Evolutionary conservation across 2,797 vertebrate species (phyloP).

Genomic region (Rhinella marina): DNA sequence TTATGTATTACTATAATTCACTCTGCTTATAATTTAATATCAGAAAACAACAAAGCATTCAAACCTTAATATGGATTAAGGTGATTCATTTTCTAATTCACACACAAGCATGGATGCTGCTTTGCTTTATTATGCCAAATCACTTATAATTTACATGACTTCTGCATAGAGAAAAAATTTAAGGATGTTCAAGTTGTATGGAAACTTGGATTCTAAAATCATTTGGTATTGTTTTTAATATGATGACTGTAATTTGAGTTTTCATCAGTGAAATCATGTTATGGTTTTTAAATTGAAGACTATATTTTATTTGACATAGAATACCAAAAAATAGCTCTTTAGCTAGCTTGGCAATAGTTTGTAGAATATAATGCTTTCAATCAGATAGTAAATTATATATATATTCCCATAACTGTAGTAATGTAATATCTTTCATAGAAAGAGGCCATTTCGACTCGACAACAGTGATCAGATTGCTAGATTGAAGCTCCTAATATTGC

Average conservation of each 20-base stretch:
- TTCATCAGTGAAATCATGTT: constrained; percentile 24
- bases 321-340: constrained; percentile 18
- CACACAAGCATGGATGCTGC: too few relatives aligned
- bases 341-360: constrained; percentile 40
- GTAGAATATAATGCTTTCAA: constrained; percentile 21
- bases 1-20: too few relatives aligned
- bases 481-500: constrained; percentile 43
- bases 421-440: constrained; percentile 49
- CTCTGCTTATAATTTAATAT: too few relatives aligned
- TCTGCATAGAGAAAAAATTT: background rate
- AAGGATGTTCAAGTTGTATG: background rate
- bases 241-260: constrained; percentile 17
- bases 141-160: background rate
- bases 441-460: constrained; percentile 46
- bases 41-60: too few relatives aligned
- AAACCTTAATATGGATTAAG: too few relatives aligned
- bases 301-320: constrained; percentile 28
- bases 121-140: background rate
- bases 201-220: background rate
- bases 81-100: too few relatives aligned
- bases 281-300: constrained; percentile 14
- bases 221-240: background rate
- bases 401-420: constrained; percentile 33
- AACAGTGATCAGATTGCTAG: constrained; percentile 43
- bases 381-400: constrained; percentile 59